Evolutionary conservation across 2,113 vertebrate species (phyloP).

Genomic region (Sigmodon hispidus): DNA sequence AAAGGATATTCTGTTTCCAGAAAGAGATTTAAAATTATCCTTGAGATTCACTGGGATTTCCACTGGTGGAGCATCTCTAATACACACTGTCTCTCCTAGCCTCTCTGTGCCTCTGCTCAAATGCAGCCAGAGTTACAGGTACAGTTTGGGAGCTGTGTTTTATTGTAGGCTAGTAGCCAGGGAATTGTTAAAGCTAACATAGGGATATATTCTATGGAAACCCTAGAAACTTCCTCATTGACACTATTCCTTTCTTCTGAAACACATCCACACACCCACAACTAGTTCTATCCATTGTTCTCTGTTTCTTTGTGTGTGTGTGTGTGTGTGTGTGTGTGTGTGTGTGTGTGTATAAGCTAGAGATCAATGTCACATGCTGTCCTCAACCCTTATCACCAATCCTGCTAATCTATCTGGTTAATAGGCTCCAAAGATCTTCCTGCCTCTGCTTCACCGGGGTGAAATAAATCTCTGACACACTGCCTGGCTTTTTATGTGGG

Average conservation of each 20-base stretch:
- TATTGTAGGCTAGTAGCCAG: background rate
- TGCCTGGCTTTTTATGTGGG: background rate
- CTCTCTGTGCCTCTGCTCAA: background rate
- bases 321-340: background rate
- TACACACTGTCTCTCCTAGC: background rate
- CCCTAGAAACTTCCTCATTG: background rate
- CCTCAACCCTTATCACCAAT: background rate
- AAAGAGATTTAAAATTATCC: background rate
- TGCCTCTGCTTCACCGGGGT: background rate
- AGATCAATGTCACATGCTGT: background rate
- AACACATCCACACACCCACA: too few relatives aligned
- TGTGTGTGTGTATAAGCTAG: background rate
- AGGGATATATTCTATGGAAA: background rate
- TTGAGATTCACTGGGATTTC: background rate
- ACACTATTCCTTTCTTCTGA: background rate
- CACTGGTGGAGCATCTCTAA: background rate
- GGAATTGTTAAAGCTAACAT: background rate
- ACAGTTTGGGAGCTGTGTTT: background rate
- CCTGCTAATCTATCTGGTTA: background rate
- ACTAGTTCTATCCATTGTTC: background rate
- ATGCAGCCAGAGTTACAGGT: background rate
- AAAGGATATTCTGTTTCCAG: background rate
- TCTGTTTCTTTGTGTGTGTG: background rate
- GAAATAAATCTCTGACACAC: background rate
- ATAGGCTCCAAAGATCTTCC: background rate